A percentile compares a stretch with the other conserved stretches of the same genome.
Evolutionary conservation across 2,113 vertebrate genomes (phyloP).

Genomic region (Notothenia coriiceps): DNA sequence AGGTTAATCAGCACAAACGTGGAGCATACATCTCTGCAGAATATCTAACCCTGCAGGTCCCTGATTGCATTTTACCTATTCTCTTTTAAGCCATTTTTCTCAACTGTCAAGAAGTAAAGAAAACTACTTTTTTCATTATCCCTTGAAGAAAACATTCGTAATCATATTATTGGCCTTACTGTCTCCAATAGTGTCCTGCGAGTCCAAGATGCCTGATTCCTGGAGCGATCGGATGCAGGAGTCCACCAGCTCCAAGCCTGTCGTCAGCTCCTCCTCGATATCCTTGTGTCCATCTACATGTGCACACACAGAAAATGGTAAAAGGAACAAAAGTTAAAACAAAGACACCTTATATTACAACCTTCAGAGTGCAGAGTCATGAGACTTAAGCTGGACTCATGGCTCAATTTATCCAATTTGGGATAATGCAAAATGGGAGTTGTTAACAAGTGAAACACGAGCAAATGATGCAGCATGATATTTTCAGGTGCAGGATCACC

Average conservation of each 20-base stretch:
- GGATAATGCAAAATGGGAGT: background rate
- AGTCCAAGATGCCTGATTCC: constrained; percentile 97
- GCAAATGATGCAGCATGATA: background rate
- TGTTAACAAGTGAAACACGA: background rate
- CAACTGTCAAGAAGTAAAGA: background rate
- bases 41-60: background rate
- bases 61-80: constrained; percentile 13
- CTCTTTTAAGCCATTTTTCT: background rate
- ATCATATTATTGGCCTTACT: constrained; percentile 84
- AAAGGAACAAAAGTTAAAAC: background rate
- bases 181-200: constrained; percentile 93
- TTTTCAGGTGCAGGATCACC: background rate
- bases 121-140: background rate
- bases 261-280: constrained; percentile 98
- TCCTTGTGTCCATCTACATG: constrained; percentile 96
- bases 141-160: background rate
- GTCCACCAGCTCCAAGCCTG: constrained; percentile 97
- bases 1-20: constrained; percentile 30
- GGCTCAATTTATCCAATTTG: background rate
- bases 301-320: background rate
- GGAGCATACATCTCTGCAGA: constrained; percentile 6
- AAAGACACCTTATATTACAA: background rate
- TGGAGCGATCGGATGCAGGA: constrained; percentile 97
- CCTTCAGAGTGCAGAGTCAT: background rate
- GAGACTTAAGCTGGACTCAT: background rate